phyloP scores from a whole-genome alignment of 2,888 invertebrate genomes.

The Chrysotoxum bicinctum region DNA sequence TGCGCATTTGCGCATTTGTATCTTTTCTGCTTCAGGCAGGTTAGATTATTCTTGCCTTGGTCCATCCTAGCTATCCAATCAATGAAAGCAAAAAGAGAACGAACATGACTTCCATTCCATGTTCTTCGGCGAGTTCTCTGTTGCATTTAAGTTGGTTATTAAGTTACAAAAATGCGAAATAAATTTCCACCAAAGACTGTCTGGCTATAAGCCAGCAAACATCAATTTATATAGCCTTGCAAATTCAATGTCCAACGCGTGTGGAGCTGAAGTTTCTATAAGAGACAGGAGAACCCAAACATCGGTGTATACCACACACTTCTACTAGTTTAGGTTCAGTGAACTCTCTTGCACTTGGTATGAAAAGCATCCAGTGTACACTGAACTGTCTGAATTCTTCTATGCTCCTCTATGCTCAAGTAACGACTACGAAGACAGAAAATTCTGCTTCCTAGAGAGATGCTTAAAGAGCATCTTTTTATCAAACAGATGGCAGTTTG shows the following conservation, averaged over 20 bases:
- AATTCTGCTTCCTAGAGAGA: constrained; percentile 37
- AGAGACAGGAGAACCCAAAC: constrained; percentile 30
- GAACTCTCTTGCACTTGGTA: constrained; percentile 59
- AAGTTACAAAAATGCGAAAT: constrained; percentile 62
- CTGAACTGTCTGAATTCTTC: constrained; percentile 21
- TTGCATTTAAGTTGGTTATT: constrained; percentile 59
- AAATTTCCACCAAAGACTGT: constrained; percentile 39
- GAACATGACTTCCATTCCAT: constrained; percentile 38
- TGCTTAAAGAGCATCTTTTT: constrained; percentile 33
- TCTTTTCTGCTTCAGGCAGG: not conserved
- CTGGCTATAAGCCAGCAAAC: not conserved
- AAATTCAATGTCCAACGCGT: constrained; percentile 12
- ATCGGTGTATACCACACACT: constrained; percentile 15
- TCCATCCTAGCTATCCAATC: constrained; percentile 23
- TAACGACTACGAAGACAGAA: not conserved
- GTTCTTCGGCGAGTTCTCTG: constrained; percentile 36
- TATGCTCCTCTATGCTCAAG: constrained; percentile 10
- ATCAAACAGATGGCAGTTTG: constrained; percentile 53
- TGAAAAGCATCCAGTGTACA: constrained; percentile 46
- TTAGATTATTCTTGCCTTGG: not conserved
- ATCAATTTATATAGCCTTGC: constrained; percentile 20
- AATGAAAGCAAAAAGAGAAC: constrained; percentile 16
- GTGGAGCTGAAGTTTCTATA: not conserved
- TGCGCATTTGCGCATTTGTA: not conserved
- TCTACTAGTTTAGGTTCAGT: constrained; percentile 46